These are phyloP conservation scores for Meghimatium bilineatum DNA, from an alignment of 2,888 invertebrate species.

Conservation along the genomic window DNA sequence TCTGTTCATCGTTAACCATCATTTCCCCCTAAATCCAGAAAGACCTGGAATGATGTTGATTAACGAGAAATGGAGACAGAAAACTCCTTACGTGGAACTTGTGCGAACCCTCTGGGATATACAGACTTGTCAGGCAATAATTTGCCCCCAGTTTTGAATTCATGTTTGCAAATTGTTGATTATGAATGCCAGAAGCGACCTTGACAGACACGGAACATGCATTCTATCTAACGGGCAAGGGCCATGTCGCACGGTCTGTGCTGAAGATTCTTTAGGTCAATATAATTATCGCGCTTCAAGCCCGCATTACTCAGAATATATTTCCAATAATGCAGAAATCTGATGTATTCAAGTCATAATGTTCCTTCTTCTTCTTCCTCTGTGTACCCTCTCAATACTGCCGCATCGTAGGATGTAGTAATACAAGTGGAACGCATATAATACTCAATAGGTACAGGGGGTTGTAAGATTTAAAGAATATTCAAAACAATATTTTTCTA, in stretches of 20 bases:
- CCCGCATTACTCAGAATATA: conserved; percentile 7
- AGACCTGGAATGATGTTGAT: neutral
- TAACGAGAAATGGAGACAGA: neutral
- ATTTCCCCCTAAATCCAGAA: neutral
- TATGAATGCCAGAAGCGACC: conserved; percentile 27
- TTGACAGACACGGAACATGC: conserved; percentile 11
- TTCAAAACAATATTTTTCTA: too few species aligned
- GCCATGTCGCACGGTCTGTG: neutral
- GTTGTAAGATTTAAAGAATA: too few species aligned
- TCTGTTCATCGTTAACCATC: conserved; percentile 17
- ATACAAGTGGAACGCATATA: too few species aligned
- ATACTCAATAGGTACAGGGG: too few species aligned
- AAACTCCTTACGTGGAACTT: neutral
- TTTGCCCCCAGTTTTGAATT: conserved; percentile 22
- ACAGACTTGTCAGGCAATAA: conserved; percentile 10
- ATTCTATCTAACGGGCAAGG: neutral
- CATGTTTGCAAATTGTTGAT: conserved; percentile 41
- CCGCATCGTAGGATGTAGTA: too few species aligned
- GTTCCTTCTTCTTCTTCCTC: too few species aligned
- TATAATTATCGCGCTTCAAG: conserved; percentile 27
- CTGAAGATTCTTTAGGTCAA: conserved; percentile 6
- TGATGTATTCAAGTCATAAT: neutral
- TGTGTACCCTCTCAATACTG: too few species aligned
- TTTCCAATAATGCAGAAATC: neutral
- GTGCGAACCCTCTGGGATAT: conserved; percentile 8